Base-by-base conservation (phyloP, 1,140 invertebrate species). In the Belonocnema kinseyi region DNA sequence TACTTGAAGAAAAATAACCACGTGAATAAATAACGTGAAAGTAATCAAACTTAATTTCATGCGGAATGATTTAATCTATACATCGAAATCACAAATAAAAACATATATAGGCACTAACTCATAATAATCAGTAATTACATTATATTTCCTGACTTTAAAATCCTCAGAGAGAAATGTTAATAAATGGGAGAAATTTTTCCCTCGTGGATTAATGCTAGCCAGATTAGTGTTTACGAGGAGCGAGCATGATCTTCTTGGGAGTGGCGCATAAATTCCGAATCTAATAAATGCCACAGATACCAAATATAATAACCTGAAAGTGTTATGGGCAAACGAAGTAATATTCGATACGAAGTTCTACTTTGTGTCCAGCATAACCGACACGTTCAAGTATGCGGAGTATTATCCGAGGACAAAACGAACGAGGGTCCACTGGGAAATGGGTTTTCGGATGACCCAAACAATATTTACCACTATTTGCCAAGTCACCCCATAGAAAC, bases 401-500 rank as follows among this genome's bases (percentile, higher is more conserved):
- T 52, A 77, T 77, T 77, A 77, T 77, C 26, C 26, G 50, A 46
- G 76, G 26, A 77, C 76, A 77, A 77, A 77, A 77, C 17, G 70
- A 46, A 46, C 51, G 51, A 53, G 76, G 66, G 70, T 75, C 33
- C 52, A 54, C 17, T 61, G 52, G 75, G 40, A 51, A 61, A 72
- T 72, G n/a, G 71, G 76, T 54, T 77, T 70, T 77, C 46, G 71
- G 51, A 54, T 77, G 71, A 77, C 76, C 76, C 53, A 71, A 58
- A 73, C 76, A 77, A 77, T 77, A 77, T 73, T 33, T 77, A 70
- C 76, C 19, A 77, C 76, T 73, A 61, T 77, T 77, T 77, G 76
- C 71, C 71, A 71, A 77, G 76, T 77, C 76, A 77, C 70, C 33
- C 26, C 26, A 46, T 46, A 13, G 26, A 66, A 33, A 40, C 58